Conservation (phyloP, 2,888 invertebrate genomes). For the Argynnis bischoffii region DNA sequence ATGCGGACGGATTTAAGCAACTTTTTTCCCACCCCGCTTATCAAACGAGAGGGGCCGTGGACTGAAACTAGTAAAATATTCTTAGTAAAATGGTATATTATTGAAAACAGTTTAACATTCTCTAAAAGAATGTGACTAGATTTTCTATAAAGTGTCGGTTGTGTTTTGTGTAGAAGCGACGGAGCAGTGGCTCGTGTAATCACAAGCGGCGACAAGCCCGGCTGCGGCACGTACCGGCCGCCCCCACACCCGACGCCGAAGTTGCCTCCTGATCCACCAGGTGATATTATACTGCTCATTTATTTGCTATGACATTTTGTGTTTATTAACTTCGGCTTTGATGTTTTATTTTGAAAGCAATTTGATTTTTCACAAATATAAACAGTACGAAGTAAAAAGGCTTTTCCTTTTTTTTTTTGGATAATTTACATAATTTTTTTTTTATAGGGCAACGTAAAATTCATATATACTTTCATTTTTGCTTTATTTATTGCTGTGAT, state of each 20-base stretch:
- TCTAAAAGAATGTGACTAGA: background rate
- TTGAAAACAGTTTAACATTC: conserved; percentile 2
- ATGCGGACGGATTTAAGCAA: no score
- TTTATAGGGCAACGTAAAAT: no score
- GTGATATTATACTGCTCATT: conserved; percentile 45
- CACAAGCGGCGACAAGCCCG: conserved; percentile 67
- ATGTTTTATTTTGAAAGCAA: background rate
- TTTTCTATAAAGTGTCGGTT: conserved; percentile 2
- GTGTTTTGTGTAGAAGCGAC: conserved; percentile 53
- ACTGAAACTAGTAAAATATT: background rate
- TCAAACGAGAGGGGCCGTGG: no score
- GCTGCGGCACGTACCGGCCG: conserved; percentile 72
- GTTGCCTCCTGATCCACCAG: conserved; percentile 74
- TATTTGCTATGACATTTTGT: conserved; percentile 12
- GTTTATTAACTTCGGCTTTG: background rate
- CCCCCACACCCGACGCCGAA: conserved; percentile 72
- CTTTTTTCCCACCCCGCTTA: no score
- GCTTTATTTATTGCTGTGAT: no score
- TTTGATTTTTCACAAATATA: background rate
- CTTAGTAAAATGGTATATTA: background rate
- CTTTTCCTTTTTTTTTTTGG: background rate
- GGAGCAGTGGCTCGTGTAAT: conserved; percentile 65
- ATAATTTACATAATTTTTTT: background rate
- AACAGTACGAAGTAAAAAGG: no score
- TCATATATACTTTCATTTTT: no score